Conservation (phyloP, 1,140 invertebrate genomes). For the Macrotrachela quadricornifera region DNA sequence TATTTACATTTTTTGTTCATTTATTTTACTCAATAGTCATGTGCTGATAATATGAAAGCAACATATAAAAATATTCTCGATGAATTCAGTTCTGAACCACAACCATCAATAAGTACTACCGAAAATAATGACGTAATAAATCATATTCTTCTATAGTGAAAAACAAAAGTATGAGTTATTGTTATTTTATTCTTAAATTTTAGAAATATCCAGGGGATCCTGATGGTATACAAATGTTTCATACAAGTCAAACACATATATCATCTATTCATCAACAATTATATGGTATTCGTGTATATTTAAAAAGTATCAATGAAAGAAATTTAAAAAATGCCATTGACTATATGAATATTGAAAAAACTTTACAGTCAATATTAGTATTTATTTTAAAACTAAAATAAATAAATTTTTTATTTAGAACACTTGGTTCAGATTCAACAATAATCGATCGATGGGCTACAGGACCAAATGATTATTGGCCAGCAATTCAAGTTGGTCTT, state of each 20-base stretch:
- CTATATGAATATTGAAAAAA: too few relatives aligned
- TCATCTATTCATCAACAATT: neutral
- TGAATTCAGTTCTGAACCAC: constrained; percentile 16
- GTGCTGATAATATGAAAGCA: constrained; percentile 8
- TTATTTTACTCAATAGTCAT: too few relatives aligned
- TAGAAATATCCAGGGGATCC: neutral
- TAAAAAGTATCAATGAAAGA: too few relatives aligned
- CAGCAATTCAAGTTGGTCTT: constrained; percentile 40
- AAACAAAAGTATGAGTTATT: too few relatives aligned
- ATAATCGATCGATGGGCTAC: constrained; percentile 37
- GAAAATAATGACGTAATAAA: too few relatives aligned
- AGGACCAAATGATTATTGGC: constrained; percentile 40
- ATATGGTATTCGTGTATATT: too few relatives aligned
- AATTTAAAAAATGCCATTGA: too few relatives aligned
- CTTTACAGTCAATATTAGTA: too few relatives aligned
- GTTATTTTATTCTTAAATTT: too few relatives aligned
- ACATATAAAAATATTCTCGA: constrained; percentile 20
- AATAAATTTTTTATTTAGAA: constrained; percentile 12
- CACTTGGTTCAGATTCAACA: constrained; percentile 17
- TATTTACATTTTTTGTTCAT: too few relatives aligned
- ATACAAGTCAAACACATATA: neutral
- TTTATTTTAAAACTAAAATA: too few relatives aligned
- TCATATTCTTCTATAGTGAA: too few relatives aligned
- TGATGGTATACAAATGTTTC: neutral
- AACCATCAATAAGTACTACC: neutral